These are phyloP conservation scores for Actinemys pallida DNA, from an alignment of 2,113 vertebrate species.

Conservation along the genomic window DNA sequence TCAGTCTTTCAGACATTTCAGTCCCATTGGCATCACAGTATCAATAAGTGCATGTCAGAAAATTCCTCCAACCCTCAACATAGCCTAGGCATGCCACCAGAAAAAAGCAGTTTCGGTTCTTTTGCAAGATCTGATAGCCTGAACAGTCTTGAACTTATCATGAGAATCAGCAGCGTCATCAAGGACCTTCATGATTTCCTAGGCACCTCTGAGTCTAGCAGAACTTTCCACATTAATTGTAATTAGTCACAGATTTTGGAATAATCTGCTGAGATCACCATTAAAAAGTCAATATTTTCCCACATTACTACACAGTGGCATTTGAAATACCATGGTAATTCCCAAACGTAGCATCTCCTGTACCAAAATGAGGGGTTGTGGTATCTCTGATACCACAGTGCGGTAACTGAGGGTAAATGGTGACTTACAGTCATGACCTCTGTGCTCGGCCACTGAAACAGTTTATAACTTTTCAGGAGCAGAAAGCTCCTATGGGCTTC, in stretches of 20 bases:
- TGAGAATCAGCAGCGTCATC: constrained; percentile 27
- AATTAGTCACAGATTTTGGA: constrained; percentile 43
- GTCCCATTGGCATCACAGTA: not conserved
- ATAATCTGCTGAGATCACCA: constrained; percentile 27
- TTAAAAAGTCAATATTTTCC: constrained; percentile 43
- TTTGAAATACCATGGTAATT: constrained; percentile 2
- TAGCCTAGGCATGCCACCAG: not conserved
- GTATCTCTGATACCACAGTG: not conserved
- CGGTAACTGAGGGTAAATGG: not conserved
- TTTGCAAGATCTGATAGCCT: constrained; percentile 9
- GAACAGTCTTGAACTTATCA: constrained; percentile 43
- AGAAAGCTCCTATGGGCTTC: not conserved
- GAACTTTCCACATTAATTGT: constrained; percentile 60
- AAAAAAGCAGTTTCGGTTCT: not conserved
- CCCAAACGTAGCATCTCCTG: not conserved
- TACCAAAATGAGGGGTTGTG: not conserved
- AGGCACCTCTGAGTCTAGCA: constrained; percentile 6
- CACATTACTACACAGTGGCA: not conserved
- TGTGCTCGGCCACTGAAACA: not conserved
- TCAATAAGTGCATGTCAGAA: not conserved
- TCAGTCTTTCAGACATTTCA: not conserved
- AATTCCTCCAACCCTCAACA: not conserved
- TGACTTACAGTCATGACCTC: not conserved
- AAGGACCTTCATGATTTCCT: constrained; percentile 53
- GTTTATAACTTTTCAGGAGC: not conserved